Evolutionary conservation across 2,797 vertebrate genomes (phyloP).

Genomic region (Limosa lapponica): DNA sequence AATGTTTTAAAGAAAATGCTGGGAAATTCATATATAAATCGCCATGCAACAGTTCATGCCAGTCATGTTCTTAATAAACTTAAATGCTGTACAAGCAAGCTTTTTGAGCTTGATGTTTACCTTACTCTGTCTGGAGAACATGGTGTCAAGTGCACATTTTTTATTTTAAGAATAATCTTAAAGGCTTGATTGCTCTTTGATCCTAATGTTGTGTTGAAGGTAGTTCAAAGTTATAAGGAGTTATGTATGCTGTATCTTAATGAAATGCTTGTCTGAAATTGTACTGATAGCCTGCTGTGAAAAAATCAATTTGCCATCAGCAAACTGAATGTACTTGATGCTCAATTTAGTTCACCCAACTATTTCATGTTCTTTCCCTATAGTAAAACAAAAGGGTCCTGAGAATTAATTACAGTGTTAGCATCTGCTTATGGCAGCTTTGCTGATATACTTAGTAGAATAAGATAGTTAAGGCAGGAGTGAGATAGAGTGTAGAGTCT

Average conservation of each 20-base stretch:
- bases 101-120: neutral
- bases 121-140: conserved; percentile 14
- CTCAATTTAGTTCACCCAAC: conserved; percentile 56
- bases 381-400: conserved; percentile 60
- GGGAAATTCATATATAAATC: neutral
- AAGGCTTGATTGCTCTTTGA: conserved; percentile 26
- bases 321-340: conserved; percentile 51
- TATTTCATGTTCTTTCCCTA: conserved; percentile 49
- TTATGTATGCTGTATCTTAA: conserved; percentile 37
- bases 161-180: conserved; percentile 35
- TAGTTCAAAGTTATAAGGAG: conserved; percentile 61
- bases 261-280: conserved; percentile 60
- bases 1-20: neutral
- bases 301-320: conserved; percentile 67
- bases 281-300: conserved; percentile 62
- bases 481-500: neutral
- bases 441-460: neutral
- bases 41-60: neutral
- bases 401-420: conserved; percentile 66
- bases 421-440: conserved; percentile 59
- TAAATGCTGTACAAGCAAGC: neutral
- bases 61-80: neutral
- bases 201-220: conserved; percentile 38
- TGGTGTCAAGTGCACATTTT: neutral
- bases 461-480: neutral